Conservation (phyloP, 2,888 invertebrate species). For the Stenodema calcarata region DNA sequence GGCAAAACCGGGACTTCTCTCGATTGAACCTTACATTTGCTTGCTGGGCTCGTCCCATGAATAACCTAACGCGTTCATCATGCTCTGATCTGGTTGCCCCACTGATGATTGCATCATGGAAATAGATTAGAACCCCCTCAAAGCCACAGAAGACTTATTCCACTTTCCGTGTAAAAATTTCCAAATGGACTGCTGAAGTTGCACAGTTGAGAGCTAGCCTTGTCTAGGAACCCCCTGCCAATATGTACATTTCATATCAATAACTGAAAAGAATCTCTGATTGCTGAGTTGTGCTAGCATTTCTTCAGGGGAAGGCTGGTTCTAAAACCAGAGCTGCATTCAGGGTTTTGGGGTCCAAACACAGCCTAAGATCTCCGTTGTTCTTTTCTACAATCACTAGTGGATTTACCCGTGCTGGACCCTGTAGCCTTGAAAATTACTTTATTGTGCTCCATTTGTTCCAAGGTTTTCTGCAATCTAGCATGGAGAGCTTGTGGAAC, state of each 20-base stretch:
- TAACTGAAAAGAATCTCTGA: conserved; percentile 51
- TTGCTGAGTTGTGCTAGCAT: conserved; percentile 42
- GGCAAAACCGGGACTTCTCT: neutral
- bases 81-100: neutral
- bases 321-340: too few relatives aligned
- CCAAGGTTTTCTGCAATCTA: too few relatives aligned
- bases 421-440: conserved; percentile 53
- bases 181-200: conserved; percentile 57
- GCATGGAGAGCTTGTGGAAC: conserved; percentile 55
- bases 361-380: too few relatives aligned
- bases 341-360: too few relatives aligned
- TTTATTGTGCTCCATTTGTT: too few relatives aligned
- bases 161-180: neutral
- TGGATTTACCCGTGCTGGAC: conserved; percentile 55
- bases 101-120: neutral
- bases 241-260: conserved; percentile 53
- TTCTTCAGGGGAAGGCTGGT: conserved; percentile 55
- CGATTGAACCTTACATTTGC: neutral
- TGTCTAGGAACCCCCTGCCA: conserved; percentile 54
- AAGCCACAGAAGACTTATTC: neutral
- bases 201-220: conserved; percentile 51
- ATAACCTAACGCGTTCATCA: neutral
- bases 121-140: neutral
- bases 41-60: neutral
- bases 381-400: too few relatives aligned